phyloP scores from a whole-genome alignment of 1,140 invertebrate genomes.

The Rhagoletis zephyria region DNA sequence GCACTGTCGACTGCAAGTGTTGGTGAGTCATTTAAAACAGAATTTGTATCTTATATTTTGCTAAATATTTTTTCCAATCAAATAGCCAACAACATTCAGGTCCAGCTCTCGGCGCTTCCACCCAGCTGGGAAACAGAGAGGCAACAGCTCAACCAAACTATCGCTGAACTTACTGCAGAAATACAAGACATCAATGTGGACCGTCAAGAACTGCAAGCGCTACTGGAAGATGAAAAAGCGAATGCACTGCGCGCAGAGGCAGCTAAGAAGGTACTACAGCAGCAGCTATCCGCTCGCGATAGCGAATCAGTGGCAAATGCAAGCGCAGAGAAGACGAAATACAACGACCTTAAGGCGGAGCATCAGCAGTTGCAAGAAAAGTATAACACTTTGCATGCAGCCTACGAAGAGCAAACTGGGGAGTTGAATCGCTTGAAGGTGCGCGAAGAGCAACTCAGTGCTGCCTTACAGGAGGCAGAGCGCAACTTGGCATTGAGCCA shows the following conservation, averaged over 20 bases:
- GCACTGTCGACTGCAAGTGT: neutral
- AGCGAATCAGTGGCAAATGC: neutral
- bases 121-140: neutral
- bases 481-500: neutral
- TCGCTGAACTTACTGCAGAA: slow-evolving; percentile 63
- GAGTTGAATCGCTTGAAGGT: slow-evolving; percentile 21
- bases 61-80: neutral
- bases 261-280: slow-evolving; percentile 59
- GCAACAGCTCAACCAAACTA: slow-evolving; percentile 51
- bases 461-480: slow-evolving; percentile 2
- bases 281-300: slow-evolving; percentile 62
- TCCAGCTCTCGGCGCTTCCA: neutral
- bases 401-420: neutral
- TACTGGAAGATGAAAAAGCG: slow-evolving; percentile 77
- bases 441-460: neutral
- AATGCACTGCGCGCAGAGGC: slow-evolving; percentile 61
- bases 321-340: slow-evolving; percentile 56
- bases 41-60: neutral
- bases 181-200: slow-evolving; percentile 78
- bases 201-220: slow-evolving; percentile 81
- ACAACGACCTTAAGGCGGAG: slow-evolving; percentile 57
- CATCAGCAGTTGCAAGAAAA: slow-evolving; percentile 55
- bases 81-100: neutral
- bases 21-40: neutral
- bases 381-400: slow-evolving; percentile 27